A percentile compares a stretch with the other conserved stretches of the same genome.
phyloP scores from a whole-genome alignment of 2,797 vertebrate species.

The Petrocephalus schoutedeni region DNA sequence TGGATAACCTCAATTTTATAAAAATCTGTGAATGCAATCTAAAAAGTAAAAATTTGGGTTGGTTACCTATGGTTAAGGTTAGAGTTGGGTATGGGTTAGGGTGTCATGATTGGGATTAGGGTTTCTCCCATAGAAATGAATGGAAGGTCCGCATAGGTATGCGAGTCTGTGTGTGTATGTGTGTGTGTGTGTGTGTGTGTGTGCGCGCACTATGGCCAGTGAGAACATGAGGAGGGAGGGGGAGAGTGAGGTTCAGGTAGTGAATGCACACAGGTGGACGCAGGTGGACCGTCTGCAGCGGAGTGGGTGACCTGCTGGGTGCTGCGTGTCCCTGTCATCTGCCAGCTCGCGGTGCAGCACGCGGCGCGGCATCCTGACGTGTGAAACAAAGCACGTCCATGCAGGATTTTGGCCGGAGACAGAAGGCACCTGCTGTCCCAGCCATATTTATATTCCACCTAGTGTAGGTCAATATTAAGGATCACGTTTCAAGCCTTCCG shows the following conservation, averaged over 20 bases:
- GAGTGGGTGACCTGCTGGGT: slow-evolving; percentile 7
- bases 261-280: slow-evolving; percentile 4
- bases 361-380: neutral
- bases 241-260: neutral
- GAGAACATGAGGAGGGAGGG: neutral
- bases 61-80: neutral
- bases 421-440: slow-evolving; percentile 2
- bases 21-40: too few species aligned
- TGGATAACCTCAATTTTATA: too few species aligned
- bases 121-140: too few species aligned
- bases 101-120: too few species aligned
- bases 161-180: neutral
- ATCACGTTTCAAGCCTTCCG: neutral
- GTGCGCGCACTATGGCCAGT: neutral
- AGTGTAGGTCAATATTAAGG: neutral
- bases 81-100: too few species aligned
- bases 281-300: slow-evolving; percentile 7
- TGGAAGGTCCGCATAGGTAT: too few species aligned
- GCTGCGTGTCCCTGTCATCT: neutral
- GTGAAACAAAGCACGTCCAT: slow-evolving; percentile 7
- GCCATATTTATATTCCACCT: slow-evolving; percentile 3
- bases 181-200: neutral
- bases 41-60: neutral
- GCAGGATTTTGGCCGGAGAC: neutral
- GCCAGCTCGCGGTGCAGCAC: neutral